Percentiles rank a stretch among this genome's conserved stretches.
Conservation (phyloP, 2,888 invertebrate species). For the Drosophila eohydei region DNA sequence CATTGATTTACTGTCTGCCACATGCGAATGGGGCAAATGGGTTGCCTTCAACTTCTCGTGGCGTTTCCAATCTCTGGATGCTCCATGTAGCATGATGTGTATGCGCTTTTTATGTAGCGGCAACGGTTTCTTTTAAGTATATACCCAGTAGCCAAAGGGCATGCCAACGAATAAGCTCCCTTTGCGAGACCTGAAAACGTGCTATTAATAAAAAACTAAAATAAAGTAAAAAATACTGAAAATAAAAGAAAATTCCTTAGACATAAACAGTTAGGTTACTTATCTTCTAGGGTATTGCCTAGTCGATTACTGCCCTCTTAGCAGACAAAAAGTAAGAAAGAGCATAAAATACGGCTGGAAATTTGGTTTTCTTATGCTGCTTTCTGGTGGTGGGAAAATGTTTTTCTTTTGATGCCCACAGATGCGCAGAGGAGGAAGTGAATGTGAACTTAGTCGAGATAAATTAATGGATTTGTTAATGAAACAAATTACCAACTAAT, state of each 20-base stretch:
- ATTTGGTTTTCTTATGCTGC: constrained; percentile 47
- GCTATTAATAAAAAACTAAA: not conserved
- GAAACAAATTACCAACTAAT: constrained; percentile 57
- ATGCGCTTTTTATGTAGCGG: constrained; percentile 66
- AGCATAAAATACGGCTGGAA: constrained; percentile 38
- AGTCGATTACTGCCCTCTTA: constrained; percentile 19
- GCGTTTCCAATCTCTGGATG: constrained; percentile 26
- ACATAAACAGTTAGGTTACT: not conserved
- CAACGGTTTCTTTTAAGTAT: constrained; percentile 42
- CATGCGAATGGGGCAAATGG: constrained; percentile 56
- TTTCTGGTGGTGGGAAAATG: constrained; percentile 66
- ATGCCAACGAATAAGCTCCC: not conserved
- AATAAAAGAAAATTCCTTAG: not conserved
- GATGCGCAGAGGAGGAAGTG: constrained; percentile 25
- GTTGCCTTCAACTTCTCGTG: constrained; percentile 5
- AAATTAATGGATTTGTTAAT: constrained; percentile 58
- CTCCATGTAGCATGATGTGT: constrained; percentile 60
- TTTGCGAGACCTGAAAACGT: not conserved
- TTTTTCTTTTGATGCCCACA: constrained; percentile 58
- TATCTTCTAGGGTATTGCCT: constrained; percentile 27
- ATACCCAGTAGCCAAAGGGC: constrained; percentile 25
- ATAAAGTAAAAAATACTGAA: not conserved
- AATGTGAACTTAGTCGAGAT: constrained; percentile 33
- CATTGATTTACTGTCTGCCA: constrained; percentile 68
- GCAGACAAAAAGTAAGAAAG: constrained; percentile 12